Evolutionary conservation across 2,113 vertebrate species (phyloP).

Genomic region (Athene cunicularia): DNA sequence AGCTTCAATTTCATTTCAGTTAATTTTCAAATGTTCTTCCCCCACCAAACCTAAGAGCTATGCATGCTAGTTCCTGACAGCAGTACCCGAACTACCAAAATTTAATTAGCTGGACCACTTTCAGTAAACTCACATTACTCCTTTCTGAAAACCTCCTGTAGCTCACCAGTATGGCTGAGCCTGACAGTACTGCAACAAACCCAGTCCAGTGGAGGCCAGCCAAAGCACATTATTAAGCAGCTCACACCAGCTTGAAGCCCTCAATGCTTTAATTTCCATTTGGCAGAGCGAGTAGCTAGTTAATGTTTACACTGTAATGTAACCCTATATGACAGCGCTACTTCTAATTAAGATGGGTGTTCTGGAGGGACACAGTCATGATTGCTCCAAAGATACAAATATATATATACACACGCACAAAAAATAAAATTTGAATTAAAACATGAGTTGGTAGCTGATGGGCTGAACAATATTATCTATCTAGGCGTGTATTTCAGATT

Average conservation of each 20-base stretch:
- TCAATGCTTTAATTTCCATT: slow-evolving; percentile 39
- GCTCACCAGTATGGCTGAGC: background rate
- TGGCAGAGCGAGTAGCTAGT: background rate
- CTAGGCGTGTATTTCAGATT: background rate
- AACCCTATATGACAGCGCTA: background rate
- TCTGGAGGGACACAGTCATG: background rate
- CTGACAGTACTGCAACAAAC: background rate
- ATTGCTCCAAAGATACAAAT: background rate
- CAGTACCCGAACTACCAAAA: background rate
- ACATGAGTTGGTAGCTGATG: background rate
- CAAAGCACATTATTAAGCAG: background rate
- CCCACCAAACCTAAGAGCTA: background rate
- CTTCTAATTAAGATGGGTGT: background rate
- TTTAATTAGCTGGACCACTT: background rate
- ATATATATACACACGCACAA: background rate
- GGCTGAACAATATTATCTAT: background rate
- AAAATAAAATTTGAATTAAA: background rate
- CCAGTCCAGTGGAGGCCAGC: background rate
- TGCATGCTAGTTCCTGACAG: background rate
- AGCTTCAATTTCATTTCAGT: background rate
- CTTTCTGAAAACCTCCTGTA: background rate
- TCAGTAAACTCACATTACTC: background rate
- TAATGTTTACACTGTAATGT: slow-evolving; percentile 31
- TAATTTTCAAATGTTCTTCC: background rate
- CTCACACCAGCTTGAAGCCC: background rate